Base-by-base conservation (phyloP, 2,888 invertebrate genomes). In the Diaperis boleti region DNA sequence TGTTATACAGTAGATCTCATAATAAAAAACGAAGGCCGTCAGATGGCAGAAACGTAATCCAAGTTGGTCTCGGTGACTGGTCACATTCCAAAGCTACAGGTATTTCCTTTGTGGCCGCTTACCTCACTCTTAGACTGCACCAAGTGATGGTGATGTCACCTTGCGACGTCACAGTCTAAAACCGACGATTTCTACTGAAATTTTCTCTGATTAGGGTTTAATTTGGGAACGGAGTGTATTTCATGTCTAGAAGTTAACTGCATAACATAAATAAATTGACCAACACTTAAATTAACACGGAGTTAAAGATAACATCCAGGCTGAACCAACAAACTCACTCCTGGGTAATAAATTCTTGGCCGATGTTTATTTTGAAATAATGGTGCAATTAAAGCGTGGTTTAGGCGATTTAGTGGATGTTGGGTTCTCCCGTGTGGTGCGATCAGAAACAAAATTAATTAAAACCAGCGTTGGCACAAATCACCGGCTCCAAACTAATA, bases 21-120 rank as follows among this genome's bases (percentile, higher is more conserved):
- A 55, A 55, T 42, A 44, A 44, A 55, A 54, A 54, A 10, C 18
- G 26, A 54, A 33, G 22, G 35, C 17, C 42, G 13, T 41, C 7
- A 41, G 44, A 44, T 26, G 20, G 14, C 6, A 52, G 52, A 39
- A 37, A 13, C 7, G 57, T 57, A 45, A 57, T 57, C 57, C 57
- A 17, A 20, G 29, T 37, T 37, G 57, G 45, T 41, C 18, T 26
- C 37, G 57, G 57, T 62, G 55, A 62, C 62, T 59, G 59, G 63
- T 63, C 63, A 74, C 74, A 75, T 75, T 75, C 75, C 75, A 69
- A 67, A 72, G 72, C 74, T 71, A 71, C 73, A 76, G 73, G 74
- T 74, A 76, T 76, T 76, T 76, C 76, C 73, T 74, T 76, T 74
- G 74, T 74, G 72, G 68, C 69, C 64, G 66, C 44, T 57, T 59